Evolutionary conservation across 2,888 invertebrate genomes (phyloP).

Genomic region (Tinea semifulvella): DNA sequence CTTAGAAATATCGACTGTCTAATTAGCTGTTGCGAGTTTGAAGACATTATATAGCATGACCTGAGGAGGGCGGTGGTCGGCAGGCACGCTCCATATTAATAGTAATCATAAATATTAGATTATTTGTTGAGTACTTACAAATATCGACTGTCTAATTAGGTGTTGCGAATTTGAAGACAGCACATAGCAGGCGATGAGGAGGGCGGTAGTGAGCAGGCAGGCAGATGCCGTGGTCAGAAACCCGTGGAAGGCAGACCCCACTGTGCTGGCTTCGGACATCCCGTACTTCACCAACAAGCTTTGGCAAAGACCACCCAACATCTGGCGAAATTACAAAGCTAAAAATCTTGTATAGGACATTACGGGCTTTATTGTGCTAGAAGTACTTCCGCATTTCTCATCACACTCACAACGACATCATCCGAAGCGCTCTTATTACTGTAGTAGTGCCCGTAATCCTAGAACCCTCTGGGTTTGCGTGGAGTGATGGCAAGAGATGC

Average conservation of each 20-base stretch:
- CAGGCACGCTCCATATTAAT: too few species aligned
- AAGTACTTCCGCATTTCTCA: too few species aligned
- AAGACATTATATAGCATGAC: constrained; percentile 80
- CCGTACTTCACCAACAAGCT: constrained; percentile 83
- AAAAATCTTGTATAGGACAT: too few species aligned
- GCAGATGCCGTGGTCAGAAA: constrained; percentile 84
- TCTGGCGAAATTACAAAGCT: constrained; percentile 43
- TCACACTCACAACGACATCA: too few species aligned
- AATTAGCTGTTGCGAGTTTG: constrained; percentile 77
- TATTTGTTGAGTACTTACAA: too few species aligned
- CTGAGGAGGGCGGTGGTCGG: constrained; percentile 79
- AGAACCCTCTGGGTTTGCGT: too few species aligned
- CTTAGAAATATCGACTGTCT: constrained; percentile 86
- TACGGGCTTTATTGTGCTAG: too few species aligned
- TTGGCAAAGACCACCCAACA: constrained; percentile 84
- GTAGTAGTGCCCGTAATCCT: too few species aligned
- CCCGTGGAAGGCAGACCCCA: constrained; percentile 83
- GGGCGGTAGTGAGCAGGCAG: constrained; percentile 78
- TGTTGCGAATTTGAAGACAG: constrained; percentile 80
- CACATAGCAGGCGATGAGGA: constrained; percentile 80
- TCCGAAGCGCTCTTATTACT: too few species aligned
- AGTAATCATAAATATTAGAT: too few species aligned
- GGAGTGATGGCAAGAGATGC: too few species aligned
- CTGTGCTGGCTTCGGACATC: constrained; percentile 72
- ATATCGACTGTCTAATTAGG: constrained; percentile 81